phyloP scores from a whole-genome alignment of 2,113 vertebrate genomes.

The Podarcis cretensis region DNA sequence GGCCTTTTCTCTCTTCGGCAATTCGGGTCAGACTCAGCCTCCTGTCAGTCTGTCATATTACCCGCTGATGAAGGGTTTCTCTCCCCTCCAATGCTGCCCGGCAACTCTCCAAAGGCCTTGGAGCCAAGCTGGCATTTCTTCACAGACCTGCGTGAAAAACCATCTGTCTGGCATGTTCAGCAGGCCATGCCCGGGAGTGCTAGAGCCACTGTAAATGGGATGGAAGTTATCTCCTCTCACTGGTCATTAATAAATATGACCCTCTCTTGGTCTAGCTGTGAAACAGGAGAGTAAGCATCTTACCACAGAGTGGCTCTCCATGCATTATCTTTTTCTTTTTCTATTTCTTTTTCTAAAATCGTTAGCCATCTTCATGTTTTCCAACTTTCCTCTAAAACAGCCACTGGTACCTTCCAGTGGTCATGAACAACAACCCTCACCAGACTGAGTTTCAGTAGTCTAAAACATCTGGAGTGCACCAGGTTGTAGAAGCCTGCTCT shows the following conservation, averaged over 20 bases:
- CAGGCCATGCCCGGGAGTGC: neutral
- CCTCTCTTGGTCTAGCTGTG: neutral
- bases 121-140: conserved; percentile 8
- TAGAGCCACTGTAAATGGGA: neutral
- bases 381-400: neutral
- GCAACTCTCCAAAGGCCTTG: neutral
- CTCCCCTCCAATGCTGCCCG: neutral
- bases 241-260: conserved; percentile 9
- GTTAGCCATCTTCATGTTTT: neutral
- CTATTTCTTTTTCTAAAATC: neutral
- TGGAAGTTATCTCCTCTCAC: neutral
- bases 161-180: conserved; percentile 4
- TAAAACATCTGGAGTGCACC: no score
- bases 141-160: neutral
- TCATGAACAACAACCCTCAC: no score
- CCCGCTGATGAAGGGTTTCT: conserved; percentile 19
- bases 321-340: neutral
- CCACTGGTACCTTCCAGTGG: no score
- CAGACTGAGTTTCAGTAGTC: no score
- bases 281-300: neutral
- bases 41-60: conserved; percentile 17
- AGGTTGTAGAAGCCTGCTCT: no score
- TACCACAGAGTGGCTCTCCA: neutral
- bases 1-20: conserved; percentile 1
- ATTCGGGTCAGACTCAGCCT: neutral